Conservation (phyloP, 2,797 vertebrate species). For the Gymnoscopelus braueri region DNA sequence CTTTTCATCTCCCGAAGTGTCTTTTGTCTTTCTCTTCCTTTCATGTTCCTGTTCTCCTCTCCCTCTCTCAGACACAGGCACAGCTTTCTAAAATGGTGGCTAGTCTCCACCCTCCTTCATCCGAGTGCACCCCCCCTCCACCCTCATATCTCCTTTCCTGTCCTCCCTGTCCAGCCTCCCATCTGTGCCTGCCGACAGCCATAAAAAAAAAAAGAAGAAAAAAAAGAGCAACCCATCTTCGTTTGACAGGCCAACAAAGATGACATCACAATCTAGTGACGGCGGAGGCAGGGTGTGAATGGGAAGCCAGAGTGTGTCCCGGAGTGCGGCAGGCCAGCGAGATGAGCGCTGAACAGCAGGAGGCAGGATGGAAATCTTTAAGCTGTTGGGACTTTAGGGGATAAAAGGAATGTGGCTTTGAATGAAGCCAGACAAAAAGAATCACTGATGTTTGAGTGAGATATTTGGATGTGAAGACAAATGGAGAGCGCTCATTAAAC, state of each 20-base stretch:
- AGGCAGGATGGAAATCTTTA: too few relatives aligned
- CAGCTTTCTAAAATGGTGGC: constrained; percentile 29
- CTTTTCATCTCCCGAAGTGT: constrained; percentile 20
- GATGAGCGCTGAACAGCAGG: neutral
- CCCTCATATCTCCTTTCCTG: constrained; percentile 33
- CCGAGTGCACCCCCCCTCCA: neutral
- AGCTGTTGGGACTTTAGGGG: too few relatives aligned
- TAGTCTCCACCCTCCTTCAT: neutral
- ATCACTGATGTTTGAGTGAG: too few relatives aligned
- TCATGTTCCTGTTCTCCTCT: constrained; percentile 13
- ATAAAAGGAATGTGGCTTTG: too few relatives aligned
- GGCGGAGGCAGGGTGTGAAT: constrained; percentile 23
- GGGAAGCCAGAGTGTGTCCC: constrained; percentile 33
- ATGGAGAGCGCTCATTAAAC: too few relatives aligned
- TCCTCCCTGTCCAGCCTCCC: constrained; percentile 85
- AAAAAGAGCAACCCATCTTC: constrained; percentile 72
- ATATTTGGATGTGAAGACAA: too few relatives aligned
- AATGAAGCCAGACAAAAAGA: too few relatives aligned
- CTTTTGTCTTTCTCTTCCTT: constrained; percentile 16
- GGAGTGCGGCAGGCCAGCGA: constrained; percentile 22
- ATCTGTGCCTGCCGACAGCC: constrained; percentile 28
- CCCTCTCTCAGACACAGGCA: neutral
- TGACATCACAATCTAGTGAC: constrained; percentile 89
- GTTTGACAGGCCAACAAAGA: constrained; percentile 87
- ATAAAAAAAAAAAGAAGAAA: too few relatives aligned